Conservation (phyloP, 2,797 vertebrate genomes). For the Sebastolobus alascanus region DNA sequence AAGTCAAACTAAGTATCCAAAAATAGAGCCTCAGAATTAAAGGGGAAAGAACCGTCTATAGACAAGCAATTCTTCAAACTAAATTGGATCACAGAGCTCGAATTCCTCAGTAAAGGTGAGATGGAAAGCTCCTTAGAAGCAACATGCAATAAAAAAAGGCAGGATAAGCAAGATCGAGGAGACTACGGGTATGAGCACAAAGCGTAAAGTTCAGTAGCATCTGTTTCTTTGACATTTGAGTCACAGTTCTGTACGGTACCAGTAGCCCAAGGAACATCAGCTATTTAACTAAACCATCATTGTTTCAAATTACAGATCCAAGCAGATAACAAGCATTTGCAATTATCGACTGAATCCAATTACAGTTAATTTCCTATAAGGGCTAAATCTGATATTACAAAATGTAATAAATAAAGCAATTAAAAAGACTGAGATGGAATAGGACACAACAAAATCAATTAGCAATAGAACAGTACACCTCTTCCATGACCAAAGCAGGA, state of each 20-base stretch:
- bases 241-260: slow-evolving; percentile 1
- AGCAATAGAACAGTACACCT: background rate
- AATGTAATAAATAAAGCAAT: slow-evolving; percentile 25
- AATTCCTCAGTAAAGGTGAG: slow-evolving; percentile 51
- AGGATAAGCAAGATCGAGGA: slow-evolving; percentile 52
- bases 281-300: slow-evolving; percentile 6
- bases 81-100: slow-evolving; percentile 52
- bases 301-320: slow-evolving; percentile 15
- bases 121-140: slow-evolving; percentile 31
- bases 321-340: background rate
- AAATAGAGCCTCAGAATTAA: slow-evolving; percentile 44
- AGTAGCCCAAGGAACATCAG: slow-evolving; percentile 12
- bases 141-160: slow-evolving; percentile 41
- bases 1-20: slow-evolving; percentile 30
- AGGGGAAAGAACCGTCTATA: slow-evolving; percentile 23
- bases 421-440: slow-evolving; percentile 11
- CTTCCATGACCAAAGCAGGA: slow-evolving; percentile 2
- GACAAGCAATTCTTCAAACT: slow-evolving; percentile 49
- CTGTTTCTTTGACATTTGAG: slow-evolving; percentile 39
- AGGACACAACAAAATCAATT: slow-evolving; percentile 8
- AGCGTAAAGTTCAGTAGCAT: slow-evolving; percentile 41
- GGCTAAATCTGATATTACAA: slow-evolving; percentile 14
- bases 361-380: slow-evolving; percentile 16
- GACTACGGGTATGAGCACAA: background rate
- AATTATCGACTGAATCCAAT: slow-evolving; percentile 14